A percentile compares a stretch with the other conserved stretches of the same genome.
These are phyloP conservation scores for Chaetodon auriga DNA, from an alignment of 2,113 vertebrate genomes.

Conservation along the genomic window DNA sequence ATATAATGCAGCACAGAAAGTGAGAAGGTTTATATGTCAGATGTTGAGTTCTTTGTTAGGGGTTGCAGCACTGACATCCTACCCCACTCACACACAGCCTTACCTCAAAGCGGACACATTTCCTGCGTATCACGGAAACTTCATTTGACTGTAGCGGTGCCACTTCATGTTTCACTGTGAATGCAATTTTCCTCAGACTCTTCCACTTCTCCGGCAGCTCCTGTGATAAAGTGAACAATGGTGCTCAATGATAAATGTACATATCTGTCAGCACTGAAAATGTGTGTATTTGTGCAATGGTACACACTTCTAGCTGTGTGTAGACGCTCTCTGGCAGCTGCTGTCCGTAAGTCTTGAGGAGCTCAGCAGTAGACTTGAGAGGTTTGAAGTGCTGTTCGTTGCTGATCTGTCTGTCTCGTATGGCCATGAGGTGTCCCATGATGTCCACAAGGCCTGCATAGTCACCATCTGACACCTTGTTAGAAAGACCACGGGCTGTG, in stretches of 20 bases:
- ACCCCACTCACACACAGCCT: constrained; percentile 54
- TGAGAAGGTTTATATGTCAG: constrained; percentile 61
- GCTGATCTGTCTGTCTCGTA: constrained; percentile 81
- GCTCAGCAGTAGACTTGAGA: constrained; percentile 81
- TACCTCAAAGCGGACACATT: constrained; percentile 92
- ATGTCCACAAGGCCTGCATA: constrained; percentile 76
- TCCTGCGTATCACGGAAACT: constrained; percentile 91
- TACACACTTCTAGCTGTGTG: constrained; percentile 78
- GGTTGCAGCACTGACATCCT: constrained; percentile 41
- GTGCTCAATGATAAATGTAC: not conserved
- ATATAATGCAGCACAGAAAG: constrained; percentile 70
- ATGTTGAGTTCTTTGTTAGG: constrained; percentile 62
- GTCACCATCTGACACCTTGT: constrained; percentile 77
- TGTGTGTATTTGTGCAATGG: not conserved
- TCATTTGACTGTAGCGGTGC: constrained; percentile 88
- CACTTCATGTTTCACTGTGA: constrained; percentile 88
- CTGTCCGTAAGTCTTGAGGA: constrained; percentile 83
- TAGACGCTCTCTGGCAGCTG: constrained; percentile 84
- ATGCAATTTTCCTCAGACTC: constrained; percentile 86
- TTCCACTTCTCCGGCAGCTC: constrained; percentile 87
- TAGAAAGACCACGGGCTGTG: constrained; percentile 76
- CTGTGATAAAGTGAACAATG: constrained; percentile 52
- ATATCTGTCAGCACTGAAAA: not conserved
- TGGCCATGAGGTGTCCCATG: constrained; percentile 81
- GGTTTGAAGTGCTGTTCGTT: constrained; percentile 80